Conservation (phyloP, 1,140 invertebrate genomes). For the Agrypnia vestita region DNA sequence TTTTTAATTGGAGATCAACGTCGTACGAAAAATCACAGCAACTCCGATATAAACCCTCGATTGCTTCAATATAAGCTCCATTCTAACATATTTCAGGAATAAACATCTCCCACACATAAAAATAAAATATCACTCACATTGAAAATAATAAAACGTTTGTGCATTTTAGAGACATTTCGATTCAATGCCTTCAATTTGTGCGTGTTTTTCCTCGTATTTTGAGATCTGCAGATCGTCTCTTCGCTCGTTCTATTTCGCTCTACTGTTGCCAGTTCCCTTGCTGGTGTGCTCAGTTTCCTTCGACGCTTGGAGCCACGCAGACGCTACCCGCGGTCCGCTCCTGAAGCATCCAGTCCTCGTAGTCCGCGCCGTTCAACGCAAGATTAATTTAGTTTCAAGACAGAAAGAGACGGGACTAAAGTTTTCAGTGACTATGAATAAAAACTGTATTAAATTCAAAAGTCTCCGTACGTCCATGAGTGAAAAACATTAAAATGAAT, state of each 20-base stretch:
- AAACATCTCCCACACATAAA: not conserved
- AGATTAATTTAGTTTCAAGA: no score
- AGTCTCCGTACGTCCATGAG: no score
- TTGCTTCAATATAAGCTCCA: no score
- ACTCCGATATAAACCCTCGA: no score
- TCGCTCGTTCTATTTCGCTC: conserved; percentile 12
- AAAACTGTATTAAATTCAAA: no score
- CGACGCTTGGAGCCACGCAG: not conserved
- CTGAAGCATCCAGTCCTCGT: not conserved
- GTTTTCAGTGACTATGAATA: no score
- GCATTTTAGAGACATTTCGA: not conserved
- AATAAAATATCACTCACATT: not conserved
- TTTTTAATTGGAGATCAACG: no score
- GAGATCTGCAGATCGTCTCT: conserved; percentile 7
- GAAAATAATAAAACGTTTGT: not conserved
- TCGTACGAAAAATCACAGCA: no score
- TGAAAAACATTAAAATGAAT: no score
- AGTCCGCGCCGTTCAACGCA: not conserved
- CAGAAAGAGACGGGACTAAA: no score
- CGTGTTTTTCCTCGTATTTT: not conserved
- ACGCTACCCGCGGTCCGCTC: not conserved
- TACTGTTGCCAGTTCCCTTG: not conserved
- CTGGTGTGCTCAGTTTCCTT: conserved; percentile 29
- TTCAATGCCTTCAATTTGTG: not conserved
- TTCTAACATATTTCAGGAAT: no score